These are phyloP conservation scores for Dicranocentrus wangi DNA, from an alignment of 2,888 invertebrate genomes.

Conservation along the genomic window DNA sequence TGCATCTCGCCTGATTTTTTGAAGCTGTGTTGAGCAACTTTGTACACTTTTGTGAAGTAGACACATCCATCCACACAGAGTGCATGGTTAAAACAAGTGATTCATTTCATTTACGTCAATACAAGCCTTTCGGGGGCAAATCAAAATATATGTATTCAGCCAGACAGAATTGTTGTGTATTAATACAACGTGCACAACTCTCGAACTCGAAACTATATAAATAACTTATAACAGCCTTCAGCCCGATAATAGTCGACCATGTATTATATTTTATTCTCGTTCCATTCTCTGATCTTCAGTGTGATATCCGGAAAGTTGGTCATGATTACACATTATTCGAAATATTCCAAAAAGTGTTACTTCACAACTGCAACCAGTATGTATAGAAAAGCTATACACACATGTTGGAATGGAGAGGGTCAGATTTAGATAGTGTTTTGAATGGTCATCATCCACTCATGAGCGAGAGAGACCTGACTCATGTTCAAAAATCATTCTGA, in stretches of 20 bases:
- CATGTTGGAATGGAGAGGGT: conserved; percentile 28
- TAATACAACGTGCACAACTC: no score
- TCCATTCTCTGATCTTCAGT: conserved; percentile 20
- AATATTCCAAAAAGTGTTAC: not conserved
- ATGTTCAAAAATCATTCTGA: conserved; percentile 21
- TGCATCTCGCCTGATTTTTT: conserved; percentile 10
- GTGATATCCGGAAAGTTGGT: conserved; percentile 47
- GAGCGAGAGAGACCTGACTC: not conserved
- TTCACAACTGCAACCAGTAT: not conserved
- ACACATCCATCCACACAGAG: no score
- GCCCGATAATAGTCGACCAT: not conserved
- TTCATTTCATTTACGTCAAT: no score
- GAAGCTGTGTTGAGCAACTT: no score
- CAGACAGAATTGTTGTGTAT: no score
- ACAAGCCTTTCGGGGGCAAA: no score
- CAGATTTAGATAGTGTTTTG: conserved; percentile 37
- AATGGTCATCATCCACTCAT: conserved; percentile 41
- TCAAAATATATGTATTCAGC: no score
- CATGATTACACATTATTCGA: conserved; percentile 22
- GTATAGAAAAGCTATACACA: no score
- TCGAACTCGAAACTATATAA: no score
- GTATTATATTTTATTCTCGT: not conserved
- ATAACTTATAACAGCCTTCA: not conserved
- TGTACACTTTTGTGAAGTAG: no score
- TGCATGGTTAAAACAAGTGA: no score